Base-by-base conservation (phyloP, 37 sponge, comb jelly and placozoan genomes). In the Theonella swinhoei region DNA sequence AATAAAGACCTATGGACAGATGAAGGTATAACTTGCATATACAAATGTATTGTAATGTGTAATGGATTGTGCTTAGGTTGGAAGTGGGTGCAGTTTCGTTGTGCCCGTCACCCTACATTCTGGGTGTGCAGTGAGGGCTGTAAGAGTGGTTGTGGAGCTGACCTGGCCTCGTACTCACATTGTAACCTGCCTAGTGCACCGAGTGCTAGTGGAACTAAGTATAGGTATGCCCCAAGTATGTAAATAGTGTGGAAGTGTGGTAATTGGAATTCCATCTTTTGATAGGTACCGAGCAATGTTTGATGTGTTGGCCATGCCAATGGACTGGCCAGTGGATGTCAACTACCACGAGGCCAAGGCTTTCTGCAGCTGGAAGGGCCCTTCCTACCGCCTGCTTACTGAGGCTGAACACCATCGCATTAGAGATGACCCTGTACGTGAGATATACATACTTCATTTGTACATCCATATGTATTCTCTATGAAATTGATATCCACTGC, bases 311-410 rank as follows among this genome's bases (percentile, higher is more conserved):
- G 85, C 79, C 1, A 90, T 96, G 94, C 96, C 96, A 0, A 86
- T 81, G 91, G 85, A 88, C 72, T 96, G 96, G 96, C 96, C 96
- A 35, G 94, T 93, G 74, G 96, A 96, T 19, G 91, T 88, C 37
- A 96, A 96, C 84, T 96, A 93, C 65, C 96, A 91, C 61, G 96
- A 96, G 64, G 96, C 96, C 39, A 93, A 90, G 82, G 96, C 96
- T 23, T 96, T 83, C 85, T 96, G 96, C 74, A 77, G 32, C 28
- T 96, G 96, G 96, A 91, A 82, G 80, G 96, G 96, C 33, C 70
- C 86, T 36, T 81, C 80, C 25, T 96, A 87, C 59, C 78, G 96
- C 11, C 80, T 96, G 32, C 94, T 91, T 0, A 96, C 96, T 80
- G 96, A 96, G 78, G 96, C 94, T 14, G 96, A 96, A 81, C 83